A percentile compares a stretch with the other conserved stretches of the same genome.
Conservation (phyloP, 2,113 vertebrate genomes). For the Xenopus tropicalis region DNA sequence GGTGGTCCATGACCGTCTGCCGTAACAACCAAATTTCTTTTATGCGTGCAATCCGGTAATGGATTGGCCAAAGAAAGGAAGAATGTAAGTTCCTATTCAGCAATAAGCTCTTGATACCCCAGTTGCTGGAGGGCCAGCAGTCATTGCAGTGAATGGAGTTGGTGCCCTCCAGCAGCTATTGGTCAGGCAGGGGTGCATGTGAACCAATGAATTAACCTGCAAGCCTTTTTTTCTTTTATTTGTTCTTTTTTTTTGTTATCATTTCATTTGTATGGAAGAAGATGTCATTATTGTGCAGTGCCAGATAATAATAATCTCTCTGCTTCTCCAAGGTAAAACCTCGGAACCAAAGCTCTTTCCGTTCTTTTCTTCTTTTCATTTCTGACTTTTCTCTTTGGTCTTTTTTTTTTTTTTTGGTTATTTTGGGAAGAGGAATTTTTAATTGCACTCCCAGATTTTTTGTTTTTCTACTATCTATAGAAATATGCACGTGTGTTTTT, state of each 20-base stretch:
- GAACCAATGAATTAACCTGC: conserved; percentile 68
- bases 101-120: conserved; percentile 58
- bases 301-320: conserved; percentile 59
- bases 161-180: conserved; percentile 37
- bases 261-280: conserved; percentile 55
- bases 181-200: conserved; percentile 69
- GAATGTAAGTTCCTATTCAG: conserved; percentile 65
- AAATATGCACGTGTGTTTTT: conserved; percentile 88
- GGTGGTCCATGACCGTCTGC: conserved; percentile 51
- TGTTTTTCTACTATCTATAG: conserved; percentile 66
- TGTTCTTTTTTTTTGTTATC: conserved; percentile 56
- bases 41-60: conserved; percentile 44
- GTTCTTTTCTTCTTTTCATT: conserved; percentile 51
- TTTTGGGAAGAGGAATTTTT: conserved; percentile 76
- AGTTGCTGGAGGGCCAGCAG: conserved; percentile 40
- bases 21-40: background rate
- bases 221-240: conserved; percentile 63
- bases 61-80: conserved; percentile 83
- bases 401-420: conserved; percentile 44
- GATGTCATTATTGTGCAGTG: no score
- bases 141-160: conserved; percentile 11
- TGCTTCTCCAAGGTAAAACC: conserved; percentile 68
- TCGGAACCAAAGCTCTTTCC: conserved; percentile 58
- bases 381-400: conserved; percentile 45
- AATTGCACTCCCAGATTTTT: conserved; percentile 88